Base-by-base conservation (phyloP, 30 jellyfish, hydroid and myxozoan genomes). In the Pelagia noctiluca region DNA sequence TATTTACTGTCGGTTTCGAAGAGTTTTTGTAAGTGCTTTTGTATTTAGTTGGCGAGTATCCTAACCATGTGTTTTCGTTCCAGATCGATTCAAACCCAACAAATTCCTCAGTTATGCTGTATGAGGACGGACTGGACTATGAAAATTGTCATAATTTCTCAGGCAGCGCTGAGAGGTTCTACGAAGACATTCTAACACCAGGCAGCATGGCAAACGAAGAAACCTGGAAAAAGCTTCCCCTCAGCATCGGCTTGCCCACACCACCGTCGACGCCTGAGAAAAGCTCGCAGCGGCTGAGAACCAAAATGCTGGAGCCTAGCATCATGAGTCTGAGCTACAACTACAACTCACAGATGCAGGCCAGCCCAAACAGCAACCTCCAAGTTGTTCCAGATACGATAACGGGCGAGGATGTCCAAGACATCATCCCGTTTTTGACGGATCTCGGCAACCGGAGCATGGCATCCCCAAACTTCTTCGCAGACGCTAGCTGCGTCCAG, bases 201-300 rank as follows among this genome's bases (percentile, higher is more conserved):
- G 34, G 74, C 71, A 67, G 78, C 48, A 75, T 75, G 83, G 33
- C 95, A 3, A 67, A 50, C 63, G 95, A 85, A 29, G 95, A 85
- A 37, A 64, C 12, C 34, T 85, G 95, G 95, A 85, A 85, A 65
- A 73, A 75, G 61, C 25, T 57, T 34, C 88, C 88, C 37, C 49
- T 53, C 48, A 57, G 83, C 68, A 82, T 85, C 3, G 92, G 96
- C 30, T 62, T 88, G 53, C 90, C 90, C 3, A 88, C 96, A 23
- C 96, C 96, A 11, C 96, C 96, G 4, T 78, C 96, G 1, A 88
- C 96, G 33, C 96, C 96, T 11, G 96, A 88, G 82, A 88, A 79
- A 52, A 50, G 72, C 76, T 33, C 87, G 16, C 77, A 57, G 7
- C 29, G 89, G 29, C 79, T 60, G 19, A 63, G 95, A 25, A 28